Base-by-base conservation (phyloP, 2,888 invertebrate species). In the Polymixis flavicincta region DNA sequence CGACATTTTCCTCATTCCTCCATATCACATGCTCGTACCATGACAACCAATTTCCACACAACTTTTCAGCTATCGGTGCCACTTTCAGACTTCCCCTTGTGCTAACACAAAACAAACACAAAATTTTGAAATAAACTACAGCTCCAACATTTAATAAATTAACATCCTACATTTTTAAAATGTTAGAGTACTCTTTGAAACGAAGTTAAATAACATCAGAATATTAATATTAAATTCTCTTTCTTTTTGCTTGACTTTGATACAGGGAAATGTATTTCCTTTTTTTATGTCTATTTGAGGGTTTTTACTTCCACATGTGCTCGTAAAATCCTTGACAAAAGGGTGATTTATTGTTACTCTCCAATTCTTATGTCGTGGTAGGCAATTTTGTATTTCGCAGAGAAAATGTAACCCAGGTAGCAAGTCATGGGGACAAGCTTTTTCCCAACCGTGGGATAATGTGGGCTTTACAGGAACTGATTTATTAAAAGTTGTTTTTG, bases 251-350 rank as follows among this genome's bases (percentile, higher is more conserved):
- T 9, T 6, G 19, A 48, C 65, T 79, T 79, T 79, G 80, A 69
- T 54, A 32, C 22, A 66, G 65, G 54, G 48, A 71, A 68, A 78
- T 64, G 52, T 73, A 60, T 80, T 73, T 65, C 60, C 50, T 80
- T 81, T 81, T n/a, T 78, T 84, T 74, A 80, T 25, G 61, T 61
- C 14, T 54, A 28, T 48, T 25, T 69, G 19, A 65, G 52, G 57
- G 50, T 69, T 68, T 77, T 84, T 79, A 78, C 57, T 54, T 80
- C 71, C 74, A 50, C 65, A 64, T 69, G 63, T 61, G 69, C 74
- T 84, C 80, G 84, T 81, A 84, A 84, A 81, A 79, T 72, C 32
- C 79, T 74, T 69, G 74, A 66, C 68, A 84, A 57, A 57, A 69
- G 69, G 66, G n/a, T 81, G 80, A 84, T 80, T 69, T 81, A 84